Conservation (phyloP, 2,113 vertebrate genomes). For the Tor tambroides region DNA sequence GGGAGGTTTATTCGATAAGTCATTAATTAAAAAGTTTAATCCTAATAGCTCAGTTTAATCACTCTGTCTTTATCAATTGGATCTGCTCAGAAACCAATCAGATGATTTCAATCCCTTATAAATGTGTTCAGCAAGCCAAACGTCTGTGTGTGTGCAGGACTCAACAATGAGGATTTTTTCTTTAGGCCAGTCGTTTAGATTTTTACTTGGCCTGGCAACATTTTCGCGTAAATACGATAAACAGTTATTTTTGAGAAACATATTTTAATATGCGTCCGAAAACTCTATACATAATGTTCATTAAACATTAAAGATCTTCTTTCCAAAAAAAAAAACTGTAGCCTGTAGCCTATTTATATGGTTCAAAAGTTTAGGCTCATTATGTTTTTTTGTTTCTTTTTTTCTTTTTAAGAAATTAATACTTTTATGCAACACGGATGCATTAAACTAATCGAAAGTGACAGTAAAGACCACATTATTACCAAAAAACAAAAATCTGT, state of each 20-base stretch:
- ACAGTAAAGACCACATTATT: too few species aligned
- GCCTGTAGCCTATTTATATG: too few species aligned
- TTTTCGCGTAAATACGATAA: not conserved
- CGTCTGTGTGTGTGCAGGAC: not conserved
- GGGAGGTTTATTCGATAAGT: conserved; percentile 48
- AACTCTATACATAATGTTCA: too few species aligned
- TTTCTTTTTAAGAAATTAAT: too few species aligned
- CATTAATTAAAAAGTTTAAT: conserved; percentile 56
- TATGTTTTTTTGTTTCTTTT: too few species aligned
- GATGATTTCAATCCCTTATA: conserved; percentile 33
- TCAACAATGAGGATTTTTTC: not conserved
- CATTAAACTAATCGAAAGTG: too few species aligned
- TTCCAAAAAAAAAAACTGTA: not conserved
- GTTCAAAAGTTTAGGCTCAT: too few species aligned
- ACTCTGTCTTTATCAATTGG: conserved; percentile 44
- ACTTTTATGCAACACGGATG: too few species aligned
- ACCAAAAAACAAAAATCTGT: too few species aligned
- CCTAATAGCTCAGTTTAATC: conserved; percentile 51
- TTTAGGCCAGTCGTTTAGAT: not conserved
- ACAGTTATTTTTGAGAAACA: not conserved
- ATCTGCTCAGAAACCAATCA: conserved; percentile 29
- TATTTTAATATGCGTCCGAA: not conserved
- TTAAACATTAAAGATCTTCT: not conserved
- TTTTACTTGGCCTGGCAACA: not conserved
- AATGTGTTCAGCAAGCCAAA: conserved; percentile 30